Evolutionary conservation across 1,140 invertebrate genomes (phyloP).

Genomic region (Adoxophyes honmai): DNA sequence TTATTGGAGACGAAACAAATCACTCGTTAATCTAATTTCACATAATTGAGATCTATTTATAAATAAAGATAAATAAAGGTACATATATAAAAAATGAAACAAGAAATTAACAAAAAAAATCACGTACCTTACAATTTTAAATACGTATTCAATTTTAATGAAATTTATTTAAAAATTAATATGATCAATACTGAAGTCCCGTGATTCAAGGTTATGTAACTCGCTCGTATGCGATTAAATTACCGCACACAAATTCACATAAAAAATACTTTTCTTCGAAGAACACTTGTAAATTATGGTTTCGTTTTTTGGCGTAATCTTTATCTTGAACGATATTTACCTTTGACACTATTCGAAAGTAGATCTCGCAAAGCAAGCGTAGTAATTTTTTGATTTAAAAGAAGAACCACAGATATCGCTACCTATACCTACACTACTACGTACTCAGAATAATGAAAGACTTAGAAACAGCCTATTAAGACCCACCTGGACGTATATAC

Average conservation of each 20-base stretch:
- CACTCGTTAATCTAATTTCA: no score
- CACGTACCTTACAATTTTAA: conserved; percentile 17
- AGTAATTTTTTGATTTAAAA: conserved; percentile 61
- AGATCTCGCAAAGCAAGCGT: conserved; percentile 37
- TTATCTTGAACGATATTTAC: conserved; percentile 46
- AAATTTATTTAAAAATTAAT: conserved; percentile 6
- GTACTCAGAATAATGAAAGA: no score
- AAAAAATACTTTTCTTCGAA: conserved; percentile 10
- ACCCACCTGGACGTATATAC: no score
- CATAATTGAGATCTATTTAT: no score
- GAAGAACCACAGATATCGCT: conserved; percentile 33
- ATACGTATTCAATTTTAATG: neutral
- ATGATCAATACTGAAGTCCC: conserved; percentile 65
- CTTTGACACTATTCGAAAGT: conserved; percentile 52
- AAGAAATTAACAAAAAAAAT: conserved; percentile 22
- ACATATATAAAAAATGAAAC: no score
- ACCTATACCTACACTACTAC: no score
- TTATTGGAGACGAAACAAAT: no score
- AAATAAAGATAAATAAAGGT: no score
- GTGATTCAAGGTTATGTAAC: conserved; percentile 76
- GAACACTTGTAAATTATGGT: conserved; percentile 8
- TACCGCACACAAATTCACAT: conserved; percentile 34
- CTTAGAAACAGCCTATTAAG: no score
- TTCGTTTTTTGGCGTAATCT: conserved; percentile 22
- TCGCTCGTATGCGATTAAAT: conserved; percentile 47